phyloP scores from a whole-genome alignment of 2,888 invertebrate species.

The Netelia inedita region DNA sequence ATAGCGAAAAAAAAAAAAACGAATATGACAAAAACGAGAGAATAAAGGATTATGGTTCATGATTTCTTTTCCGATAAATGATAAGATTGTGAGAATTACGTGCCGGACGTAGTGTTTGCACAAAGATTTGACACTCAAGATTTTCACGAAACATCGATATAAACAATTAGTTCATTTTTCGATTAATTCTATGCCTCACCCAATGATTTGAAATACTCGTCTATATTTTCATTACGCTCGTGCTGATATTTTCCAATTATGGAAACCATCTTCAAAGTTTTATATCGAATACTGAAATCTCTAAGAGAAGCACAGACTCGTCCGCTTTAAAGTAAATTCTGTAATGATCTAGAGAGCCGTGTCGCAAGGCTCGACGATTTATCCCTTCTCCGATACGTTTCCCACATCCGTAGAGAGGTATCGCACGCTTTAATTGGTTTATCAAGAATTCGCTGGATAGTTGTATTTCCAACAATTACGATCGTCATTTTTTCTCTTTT shows the following conservation, averaged over 20 bases:
- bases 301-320: background rate
- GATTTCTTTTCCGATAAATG: slow-evolving; percentile 9
- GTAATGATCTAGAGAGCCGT: slow-evolving; percentile 18
- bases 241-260: slow-evolving; percentile 89
- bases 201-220: slow-evolving; percentile 88
- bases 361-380: background rate
- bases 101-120: background rate
- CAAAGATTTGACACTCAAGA: background rate
- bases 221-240: slow-evolving; percentile 89
- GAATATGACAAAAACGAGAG: background rate
- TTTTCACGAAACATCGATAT: background rate
- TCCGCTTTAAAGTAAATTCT: background rate
- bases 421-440: background rate
- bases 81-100: slow-evolving; percentile 26
- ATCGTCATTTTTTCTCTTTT: slow-evolving; percentile 7
- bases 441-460: background rate
- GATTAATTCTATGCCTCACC: slow-evolving; percentile 85
- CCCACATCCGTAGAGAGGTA: background rate
- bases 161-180: slow-evolving; percentile 7
- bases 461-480: background rate
- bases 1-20: slow-evolving; percentile 5
- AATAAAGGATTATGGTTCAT: background rate
- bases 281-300: background rate
- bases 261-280: slow-evolving; percentile 85
- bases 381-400: background rate